Conservation (phyloP, 2,888 invertebrate genomes). For the Lacanobia wlatinum region DNA sequence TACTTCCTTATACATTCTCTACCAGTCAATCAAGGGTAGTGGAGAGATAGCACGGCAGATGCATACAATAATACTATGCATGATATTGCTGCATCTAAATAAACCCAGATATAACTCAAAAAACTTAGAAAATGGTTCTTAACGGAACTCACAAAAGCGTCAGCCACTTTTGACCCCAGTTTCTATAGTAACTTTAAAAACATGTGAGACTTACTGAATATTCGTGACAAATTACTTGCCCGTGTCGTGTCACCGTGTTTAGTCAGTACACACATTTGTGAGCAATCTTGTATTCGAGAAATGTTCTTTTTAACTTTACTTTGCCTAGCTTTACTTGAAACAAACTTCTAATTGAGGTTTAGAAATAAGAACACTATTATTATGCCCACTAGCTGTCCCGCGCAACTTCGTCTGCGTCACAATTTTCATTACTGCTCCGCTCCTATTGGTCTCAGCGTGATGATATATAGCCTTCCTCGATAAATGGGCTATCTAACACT, state of each 20-base stretch:
- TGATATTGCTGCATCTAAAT: neutral
- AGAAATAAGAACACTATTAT: too few species aligned
- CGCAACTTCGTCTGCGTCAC: too few species aligned
- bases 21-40: too few species aligned
- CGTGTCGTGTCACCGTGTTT: conserved; percentile 1
- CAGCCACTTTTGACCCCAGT: neutral
- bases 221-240: conserved; percentile 16
- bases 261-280: neutral
- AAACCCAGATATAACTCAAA: neutral
- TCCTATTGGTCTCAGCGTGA: too few species aligned
- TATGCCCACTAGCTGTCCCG: too few species aligned
- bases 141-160: neutral
- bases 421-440: too few species aligned
- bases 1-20: too few species aligned
- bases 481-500: too few species aligned
- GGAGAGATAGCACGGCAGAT: too few species aligned
- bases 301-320: neutral
- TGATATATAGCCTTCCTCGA: too few species aligned
- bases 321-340: neutral
- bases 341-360: too few species aligned
- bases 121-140: neutral
- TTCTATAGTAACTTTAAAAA: neutral
- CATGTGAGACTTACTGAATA: neutral
- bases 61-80: neutral
- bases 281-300: neutral